Evolutionary conservation across 1,140 invertebrate species (phyloP).

Genomic region (Vanessa tameamea): DNA sequence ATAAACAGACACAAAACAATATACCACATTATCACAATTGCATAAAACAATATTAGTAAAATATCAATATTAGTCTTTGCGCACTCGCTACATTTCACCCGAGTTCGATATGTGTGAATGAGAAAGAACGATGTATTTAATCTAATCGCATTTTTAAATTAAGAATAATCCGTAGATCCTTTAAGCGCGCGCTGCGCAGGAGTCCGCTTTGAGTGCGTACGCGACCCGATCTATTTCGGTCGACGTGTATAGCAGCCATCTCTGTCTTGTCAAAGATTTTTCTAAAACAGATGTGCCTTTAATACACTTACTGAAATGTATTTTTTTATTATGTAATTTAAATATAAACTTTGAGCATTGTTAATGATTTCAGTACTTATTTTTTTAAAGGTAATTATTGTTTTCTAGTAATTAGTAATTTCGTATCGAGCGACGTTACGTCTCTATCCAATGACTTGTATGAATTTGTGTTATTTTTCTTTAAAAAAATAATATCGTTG

Average conservation of each 20-base stretch:
- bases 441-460: too few relatives aligned
- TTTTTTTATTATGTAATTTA: too few relatives aligned
- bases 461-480: too few relatives aligned
- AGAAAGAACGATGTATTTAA: conserved; percentile 16
- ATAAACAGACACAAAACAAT: conserved; percentile 35
- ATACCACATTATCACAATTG: conserved; percentile 51
- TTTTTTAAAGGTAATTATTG: too few relatives aligned
- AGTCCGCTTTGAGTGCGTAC: conserved; percentile 51
- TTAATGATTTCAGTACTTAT: too few relatives aligned
- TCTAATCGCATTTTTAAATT: conserved; percentile 38
- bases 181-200: conserved; percentile 50
- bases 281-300: conserved; percentile 24
- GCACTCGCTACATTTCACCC: conserved; percentile 43
- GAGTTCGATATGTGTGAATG: conserved; percentile 19
- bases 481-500: too few relatives aligned
- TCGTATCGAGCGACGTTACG: too few relatives aligned
- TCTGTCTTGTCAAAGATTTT: conserved; percentile 64
- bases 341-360: too few relatives aligned
- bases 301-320: neutral
- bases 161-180: conserved; percentile 57
- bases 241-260: conserved; percentile 51
- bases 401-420: too few relatives aligned
- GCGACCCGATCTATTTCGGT: conserved; percentile 67
- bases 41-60: conserved; percentile 36
- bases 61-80: conserved; percentile 22